Percentiles rank a stretch among this genome's conserved stretches.
phyloP scores from a whole-genome alignment of 2,797 vertebrate species.

The Sciurus vulgaris region DNA sequence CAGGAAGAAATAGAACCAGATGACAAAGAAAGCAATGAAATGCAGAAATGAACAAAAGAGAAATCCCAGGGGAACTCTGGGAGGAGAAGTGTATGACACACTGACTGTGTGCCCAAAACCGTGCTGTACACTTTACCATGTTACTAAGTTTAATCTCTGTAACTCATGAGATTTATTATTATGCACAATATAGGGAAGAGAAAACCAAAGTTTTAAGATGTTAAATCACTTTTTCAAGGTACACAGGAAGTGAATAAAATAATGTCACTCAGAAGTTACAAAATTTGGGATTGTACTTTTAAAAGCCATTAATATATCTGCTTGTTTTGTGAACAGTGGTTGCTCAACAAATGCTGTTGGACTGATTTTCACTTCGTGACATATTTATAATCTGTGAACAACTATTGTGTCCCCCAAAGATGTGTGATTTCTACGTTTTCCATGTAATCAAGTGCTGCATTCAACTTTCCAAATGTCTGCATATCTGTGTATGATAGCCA shows the following conservation, averaged over 20 bases:
- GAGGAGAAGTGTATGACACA: neutral
- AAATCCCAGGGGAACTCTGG: neutral
- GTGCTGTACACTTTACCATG: neutral
- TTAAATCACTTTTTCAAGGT: neutral
- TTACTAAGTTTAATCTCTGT: neutral
- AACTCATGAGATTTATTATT: neutral
- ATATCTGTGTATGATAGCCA: conserved; percentile 61
- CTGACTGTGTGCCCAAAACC: neutral
- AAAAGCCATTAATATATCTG: neutral
- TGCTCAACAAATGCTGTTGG: neutral
- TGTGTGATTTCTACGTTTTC: neutral
- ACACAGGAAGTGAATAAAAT: neutral
- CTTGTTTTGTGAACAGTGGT: neutral
- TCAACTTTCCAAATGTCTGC: neutral
- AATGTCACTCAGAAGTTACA: neutral
- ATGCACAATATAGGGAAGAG: neutral
- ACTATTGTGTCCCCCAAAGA: neutral
- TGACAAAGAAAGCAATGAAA: neutral
- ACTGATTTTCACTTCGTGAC: neutral
- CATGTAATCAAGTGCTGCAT: neutral
- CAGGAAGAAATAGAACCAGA: neutral
- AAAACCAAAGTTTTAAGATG: neutral
- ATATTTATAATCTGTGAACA: conserved; percentile 17
- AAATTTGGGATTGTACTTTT: neutral
- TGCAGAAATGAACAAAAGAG: neutral